These are phyloP conservation scores for Metaphire vulgaris DNA, from an alignment of 1,140 invertebrate genomes.

Conservation along the genomic window DNA sequence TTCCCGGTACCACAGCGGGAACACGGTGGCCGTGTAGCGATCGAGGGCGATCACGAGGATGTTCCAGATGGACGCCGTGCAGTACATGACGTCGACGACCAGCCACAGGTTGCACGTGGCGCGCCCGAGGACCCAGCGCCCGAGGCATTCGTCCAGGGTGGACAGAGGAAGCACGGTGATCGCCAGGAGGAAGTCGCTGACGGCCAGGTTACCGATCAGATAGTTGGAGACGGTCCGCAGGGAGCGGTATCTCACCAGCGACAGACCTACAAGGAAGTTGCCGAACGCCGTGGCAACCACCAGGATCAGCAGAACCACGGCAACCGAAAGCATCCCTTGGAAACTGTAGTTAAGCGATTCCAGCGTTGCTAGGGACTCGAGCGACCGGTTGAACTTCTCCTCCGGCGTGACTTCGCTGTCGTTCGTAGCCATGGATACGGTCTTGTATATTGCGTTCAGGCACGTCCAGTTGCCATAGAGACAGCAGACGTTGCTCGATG, in stretches of 20 bases:
- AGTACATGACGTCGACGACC: slow-evolving; percentile 49
- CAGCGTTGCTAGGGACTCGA: not conserved
- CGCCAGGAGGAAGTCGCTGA: slow-evolving; percentile 32
- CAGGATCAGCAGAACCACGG: slow-evolving; percentile 39
- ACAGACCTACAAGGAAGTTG: slow-evolving; percentile 47
- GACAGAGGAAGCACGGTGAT: slow-evolving; percentile 32
- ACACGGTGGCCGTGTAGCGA: slow-evolving; percentile 51
- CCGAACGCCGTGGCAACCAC: slow-evolving; percentile 51
- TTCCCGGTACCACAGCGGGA: slow-evolving; percentile 52
- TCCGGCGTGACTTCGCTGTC: not conserved
- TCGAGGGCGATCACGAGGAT: slow-evolving; percentile 51
- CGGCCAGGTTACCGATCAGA: slow-evolving; percentile 40
- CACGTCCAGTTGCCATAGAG: too few species aligned
- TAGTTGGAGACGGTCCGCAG: slow-evolving; percentile 51
- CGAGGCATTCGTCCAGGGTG: slow-evolving; percentile 20
- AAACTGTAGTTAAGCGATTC: slow-evolving; percentile 17
- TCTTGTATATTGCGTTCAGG: too few species aligned
- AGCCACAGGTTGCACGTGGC: slow-evolving; percentile 34
- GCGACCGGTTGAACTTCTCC: not conserved
- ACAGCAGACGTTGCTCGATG: too few species aligned
- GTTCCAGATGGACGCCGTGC: slow-evolving; percentile 53
- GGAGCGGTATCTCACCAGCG: slow-evolving; percentile 44
- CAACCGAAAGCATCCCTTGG: slow-evolving; percentile 33
- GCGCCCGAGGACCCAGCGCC: slow-evolving; percentile 28
- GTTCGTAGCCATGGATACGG: not conserved